Percentiles rank a stretch among this genome's conserved stretches.
Conservation (phyloP, 2,888 invertebrate species). For the Frankliniella intonsa region DNA sequence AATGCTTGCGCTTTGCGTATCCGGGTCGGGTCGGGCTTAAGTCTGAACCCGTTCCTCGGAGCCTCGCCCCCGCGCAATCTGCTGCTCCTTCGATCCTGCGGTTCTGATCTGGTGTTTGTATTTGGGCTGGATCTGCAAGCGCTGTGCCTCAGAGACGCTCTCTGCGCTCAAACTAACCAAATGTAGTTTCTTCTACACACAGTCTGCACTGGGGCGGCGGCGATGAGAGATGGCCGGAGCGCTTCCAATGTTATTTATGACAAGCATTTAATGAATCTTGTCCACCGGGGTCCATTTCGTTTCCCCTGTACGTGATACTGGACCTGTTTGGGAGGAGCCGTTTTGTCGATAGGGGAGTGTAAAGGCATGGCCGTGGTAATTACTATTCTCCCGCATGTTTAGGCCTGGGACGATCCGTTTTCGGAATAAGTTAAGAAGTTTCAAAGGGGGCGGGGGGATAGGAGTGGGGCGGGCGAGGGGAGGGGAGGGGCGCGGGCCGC, state of each 20-base stretch:
- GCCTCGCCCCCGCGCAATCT: not conserved
- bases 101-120: not conserved
- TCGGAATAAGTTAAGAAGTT: constrained; percentile 1
- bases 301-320: not conserved
- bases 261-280: constrained; percentile 23
- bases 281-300: not conserved
- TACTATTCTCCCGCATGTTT: constrained; percentile 1
- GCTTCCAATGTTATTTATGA: not conserved
- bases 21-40: no score
- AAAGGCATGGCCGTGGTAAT: constrained; percentile 1
- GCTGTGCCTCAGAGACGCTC: no score
- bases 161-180: no score
- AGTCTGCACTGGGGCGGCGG: not conserved
- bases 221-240: not conserved
- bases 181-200: no score
- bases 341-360: constrained; percentile 15
- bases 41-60: no score
- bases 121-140: no score
- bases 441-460: not conserved
- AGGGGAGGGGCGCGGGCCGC: not conserved
- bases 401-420: not conserved
- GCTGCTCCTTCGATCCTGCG: not conserved
- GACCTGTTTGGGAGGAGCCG: constrained; percentile 2
- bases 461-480: not conserved
- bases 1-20: no score